These are phyloP conservation scores for Charina bottae DNA, from an alignment of 2,113 vertebrate species.

Conservation along the genomic window DNA sequence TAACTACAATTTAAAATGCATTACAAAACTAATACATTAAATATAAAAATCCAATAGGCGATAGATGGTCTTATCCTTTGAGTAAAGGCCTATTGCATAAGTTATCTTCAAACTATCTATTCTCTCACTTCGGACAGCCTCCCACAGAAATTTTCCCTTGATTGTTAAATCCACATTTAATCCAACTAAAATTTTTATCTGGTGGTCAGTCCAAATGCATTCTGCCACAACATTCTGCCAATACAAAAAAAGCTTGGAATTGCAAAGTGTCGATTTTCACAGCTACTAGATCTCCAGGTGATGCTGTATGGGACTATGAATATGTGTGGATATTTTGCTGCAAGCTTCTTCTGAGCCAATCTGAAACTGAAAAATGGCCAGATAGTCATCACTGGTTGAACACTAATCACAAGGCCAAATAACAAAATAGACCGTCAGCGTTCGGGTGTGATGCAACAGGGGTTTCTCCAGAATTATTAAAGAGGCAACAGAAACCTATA, in stretches of 20 bases:
- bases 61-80: too few species aligned
- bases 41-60: too few species aligned
- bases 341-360: not conserved
- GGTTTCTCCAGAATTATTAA: not conserved
- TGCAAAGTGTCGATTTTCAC: not conserved
- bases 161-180: conserved; percentile 38
- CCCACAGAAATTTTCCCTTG: not conserved
- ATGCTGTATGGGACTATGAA: not conserved
- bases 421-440: not conserved
- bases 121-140: not conserved
- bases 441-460: not conserved
- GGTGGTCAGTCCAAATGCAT: conserved; percentile 5
- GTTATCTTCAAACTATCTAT: not conserved
- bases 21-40: too few species aligned
- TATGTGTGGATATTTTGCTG: not conserved
- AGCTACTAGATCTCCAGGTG: not conserved
- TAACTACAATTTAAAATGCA: too few species aligned
- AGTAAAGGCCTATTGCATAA: not conserved
- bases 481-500: not conserved
- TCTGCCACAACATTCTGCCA: conserved; percentile 20
- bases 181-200: conserved; percentile 3
- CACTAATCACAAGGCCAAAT: not conserved
- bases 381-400: not conserved
- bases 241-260: conserved; percentile 20
- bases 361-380: not conserved